These are phyloP conservation scores for Chymomyza procnemis DNA, from an alignment of 2,888 invertebrate genomes.

Conservation along the genomic window DNA sequence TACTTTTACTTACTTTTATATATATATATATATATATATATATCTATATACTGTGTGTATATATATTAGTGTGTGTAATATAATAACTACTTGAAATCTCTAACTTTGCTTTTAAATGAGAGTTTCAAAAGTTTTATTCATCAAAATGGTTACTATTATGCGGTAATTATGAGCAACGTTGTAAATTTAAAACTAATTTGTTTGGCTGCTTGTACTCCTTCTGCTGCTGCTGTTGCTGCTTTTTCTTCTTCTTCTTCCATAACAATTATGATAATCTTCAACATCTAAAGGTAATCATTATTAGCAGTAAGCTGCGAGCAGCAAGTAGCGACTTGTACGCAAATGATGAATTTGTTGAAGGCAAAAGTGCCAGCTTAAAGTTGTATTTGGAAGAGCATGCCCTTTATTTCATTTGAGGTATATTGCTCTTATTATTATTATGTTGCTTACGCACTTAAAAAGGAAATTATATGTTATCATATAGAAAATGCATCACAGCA, in stretches of 20 bases:
- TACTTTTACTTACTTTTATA: too few species aligned
- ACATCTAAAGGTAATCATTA: neutral
- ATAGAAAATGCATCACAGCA: too few species aligned
- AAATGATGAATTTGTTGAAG: neutral
- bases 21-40: neutral
- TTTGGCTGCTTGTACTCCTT: neutral
- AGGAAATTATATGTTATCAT: neutral
- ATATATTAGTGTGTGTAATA: neutral
- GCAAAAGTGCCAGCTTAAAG: conserved; percentile 13
- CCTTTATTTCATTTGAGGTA: neutral
- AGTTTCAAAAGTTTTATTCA: conserved; percentile 24
- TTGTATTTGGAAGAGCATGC: neutral
- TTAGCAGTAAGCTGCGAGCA: neutral
- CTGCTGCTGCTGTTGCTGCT: too few species aligned
- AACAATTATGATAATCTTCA: neutral
- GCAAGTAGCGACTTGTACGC: neutral
- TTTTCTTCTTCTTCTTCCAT: neutral
- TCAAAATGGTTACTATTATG: conserved; percentile 40
- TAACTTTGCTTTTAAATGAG: neutral
- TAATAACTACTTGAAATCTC: neutral
- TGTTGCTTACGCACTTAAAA: conserved; percentile 2
- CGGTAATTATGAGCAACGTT: conserved; percentile 39
- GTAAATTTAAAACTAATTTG: conserved; percentile 39
- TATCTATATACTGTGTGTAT: neutral
- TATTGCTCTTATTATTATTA: neutral